Evolutionary conservation across 2,113 vertebrate species (phyloP).

Genomic region (Mohoua ochrocephala): DNA sequence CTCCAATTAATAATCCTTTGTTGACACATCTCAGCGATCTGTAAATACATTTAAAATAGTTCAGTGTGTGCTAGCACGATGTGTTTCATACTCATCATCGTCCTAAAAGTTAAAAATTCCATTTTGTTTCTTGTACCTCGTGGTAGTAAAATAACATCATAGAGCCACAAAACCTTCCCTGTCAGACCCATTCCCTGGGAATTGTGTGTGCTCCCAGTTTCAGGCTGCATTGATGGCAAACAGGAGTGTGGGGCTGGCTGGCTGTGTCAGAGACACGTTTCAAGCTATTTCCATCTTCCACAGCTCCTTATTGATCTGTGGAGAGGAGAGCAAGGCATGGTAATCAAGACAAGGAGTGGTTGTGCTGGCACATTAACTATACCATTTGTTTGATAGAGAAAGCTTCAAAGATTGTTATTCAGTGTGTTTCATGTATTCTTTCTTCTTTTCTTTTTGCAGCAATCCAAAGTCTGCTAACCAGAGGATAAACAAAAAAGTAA

Average conservation of each 20-base stretch:
- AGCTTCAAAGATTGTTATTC: not conserved
- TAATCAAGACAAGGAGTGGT: not conserved
- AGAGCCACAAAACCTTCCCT: not conserved
- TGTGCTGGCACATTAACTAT: not conserved
- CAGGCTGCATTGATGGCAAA: not conserved
- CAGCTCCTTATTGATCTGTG: not conserved
- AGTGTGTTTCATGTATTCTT: not conserved
- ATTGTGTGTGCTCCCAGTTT: not conserved
- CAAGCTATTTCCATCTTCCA: not conserved
- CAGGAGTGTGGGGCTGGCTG: not conserved
- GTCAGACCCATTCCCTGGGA: not conserved
- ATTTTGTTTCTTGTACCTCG: not conserved
- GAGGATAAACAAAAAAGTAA: constrained; percentile 95
- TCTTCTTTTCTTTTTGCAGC: constrained; percentile 67
- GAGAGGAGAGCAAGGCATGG: not conserved
- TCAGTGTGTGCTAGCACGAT: not conserved
- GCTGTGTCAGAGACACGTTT: not conserved
- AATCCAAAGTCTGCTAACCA: constrained; percentile 89
- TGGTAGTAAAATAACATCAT: not conserved
- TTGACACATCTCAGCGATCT: not conserved
- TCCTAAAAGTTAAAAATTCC: not conserved
- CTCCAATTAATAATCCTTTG: not conserved
- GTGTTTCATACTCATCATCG: not conserved
- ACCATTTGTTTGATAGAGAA: not conserved
- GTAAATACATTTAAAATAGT: not conserved